phyloP scores from a whole-genome alignment of 2,797 vertebrate species.

The Malacoctenus gilli region DNA sequence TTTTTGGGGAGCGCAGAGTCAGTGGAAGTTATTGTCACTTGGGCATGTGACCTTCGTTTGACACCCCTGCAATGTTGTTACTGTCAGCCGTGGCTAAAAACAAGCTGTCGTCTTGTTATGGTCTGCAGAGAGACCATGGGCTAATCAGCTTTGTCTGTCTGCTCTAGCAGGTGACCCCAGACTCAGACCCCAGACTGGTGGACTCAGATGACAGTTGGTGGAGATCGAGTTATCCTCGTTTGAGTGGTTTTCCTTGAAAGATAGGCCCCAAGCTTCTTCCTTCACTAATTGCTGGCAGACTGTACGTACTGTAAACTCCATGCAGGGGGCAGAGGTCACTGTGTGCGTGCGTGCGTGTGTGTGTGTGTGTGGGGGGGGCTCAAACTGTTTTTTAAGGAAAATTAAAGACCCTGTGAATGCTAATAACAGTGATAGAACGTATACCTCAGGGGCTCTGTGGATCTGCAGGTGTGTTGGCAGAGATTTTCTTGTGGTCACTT shows the following conservation, averaged over 20 bases:
- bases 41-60: constrained; percentile 27
- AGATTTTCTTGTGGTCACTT: no score
- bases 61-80: constrained; percentile 26
- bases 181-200: constrained; percentile 39
- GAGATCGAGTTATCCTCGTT: constrained; percentile 44
- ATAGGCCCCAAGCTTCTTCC: constrained; percentile 13
- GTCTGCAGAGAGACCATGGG: constrained; percentile 61
- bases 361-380: no score
- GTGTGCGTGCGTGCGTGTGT: no score
- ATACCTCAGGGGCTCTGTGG: no score
- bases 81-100: constrained; percentile 41
- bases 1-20: not conserved
- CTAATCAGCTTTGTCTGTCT: constrained; percentile 79
- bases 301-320: not conserved
- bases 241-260: constrained; percentile 29
- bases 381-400: no score
- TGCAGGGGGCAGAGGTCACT: not conserved
- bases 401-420: no score
- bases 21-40: constrained; percentile 1
- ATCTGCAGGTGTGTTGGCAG: no score
- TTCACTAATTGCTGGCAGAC: constrained; percentile 29
- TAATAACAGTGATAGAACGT: no score
- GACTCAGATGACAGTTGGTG: constrained; percentile 54
- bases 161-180: constrained; percentile 60
- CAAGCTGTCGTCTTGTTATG: constrained; percentile 71